Percentiles rank a stretch among this genome's conserved stretches.
Conservation (phyloP, 2,113 vertebrate species). For the Plecturocebus donacophilus region DNA sequence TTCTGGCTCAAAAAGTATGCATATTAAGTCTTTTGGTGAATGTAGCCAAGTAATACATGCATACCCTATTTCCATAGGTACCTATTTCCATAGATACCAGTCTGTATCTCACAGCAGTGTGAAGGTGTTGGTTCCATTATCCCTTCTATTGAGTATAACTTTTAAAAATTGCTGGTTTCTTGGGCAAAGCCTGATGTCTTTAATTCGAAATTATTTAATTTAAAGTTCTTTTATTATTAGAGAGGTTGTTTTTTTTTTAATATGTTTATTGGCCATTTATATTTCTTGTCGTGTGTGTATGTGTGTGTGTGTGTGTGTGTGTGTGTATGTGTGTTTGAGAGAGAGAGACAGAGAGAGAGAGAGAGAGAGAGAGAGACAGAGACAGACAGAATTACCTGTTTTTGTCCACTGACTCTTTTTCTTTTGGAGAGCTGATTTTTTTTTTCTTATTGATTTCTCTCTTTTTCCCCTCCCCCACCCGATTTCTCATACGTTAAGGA, state of each 20-base stretch:
- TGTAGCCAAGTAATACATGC: neutral
- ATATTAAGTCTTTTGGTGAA: neutral
- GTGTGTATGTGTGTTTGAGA: neutral
- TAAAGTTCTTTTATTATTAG: neutral
- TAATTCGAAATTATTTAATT: neutral
- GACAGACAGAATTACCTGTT: neutral
- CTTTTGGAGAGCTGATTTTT: neutral
- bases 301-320: neutral
- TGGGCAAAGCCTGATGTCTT: neutral
- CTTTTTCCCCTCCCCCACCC: neutral
- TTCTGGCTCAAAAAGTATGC: neutral
- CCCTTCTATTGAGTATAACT: neutral
- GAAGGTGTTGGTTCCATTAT: neutral
- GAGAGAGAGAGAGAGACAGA: neutral
- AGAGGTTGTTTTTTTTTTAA: neutral
- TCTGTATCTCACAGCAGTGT: neutral
- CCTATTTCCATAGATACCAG: neutral
- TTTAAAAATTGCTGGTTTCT: neutral
- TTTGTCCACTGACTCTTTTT: neutral
- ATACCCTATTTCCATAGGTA: neutral
- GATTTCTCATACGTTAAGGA: neutral
- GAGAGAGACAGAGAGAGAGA: neutral
- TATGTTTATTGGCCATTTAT: slow-evolving; percentile 3
- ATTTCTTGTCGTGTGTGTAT: neutral
- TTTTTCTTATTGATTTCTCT: neutral